A percentile compares a stretch with the other conserved stretches of the same genome.
Conservation (phyloP, 2,113 vertebrate species). For the Zosterops borbonicus region DNA sequence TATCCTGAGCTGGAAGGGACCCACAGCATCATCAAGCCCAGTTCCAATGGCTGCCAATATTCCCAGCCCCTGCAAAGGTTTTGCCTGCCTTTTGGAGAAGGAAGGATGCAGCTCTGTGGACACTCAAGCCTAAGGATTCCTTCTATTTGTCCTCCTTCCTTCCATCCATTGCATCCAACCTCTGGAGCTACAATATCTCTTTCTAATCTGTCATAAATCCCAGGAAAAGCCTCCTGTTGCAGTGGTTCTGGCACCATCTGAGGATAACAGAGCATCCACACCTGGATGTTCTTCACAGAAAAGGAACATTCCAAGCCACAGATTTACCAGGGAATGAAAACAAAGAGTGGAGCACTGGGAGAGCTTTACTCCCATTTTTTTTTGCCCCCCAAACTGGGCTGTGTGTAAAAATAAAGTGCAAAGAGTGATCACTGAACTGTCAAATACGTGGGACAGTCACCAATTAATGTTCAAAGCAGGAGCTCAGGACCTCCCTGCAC, state of each 20-base stretch:
- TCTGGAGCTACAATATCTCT: not conserved
- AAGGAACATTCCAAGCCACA: not conserved
- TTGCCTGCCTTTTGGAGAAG: not conserved
- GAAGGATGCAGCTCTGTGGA: not conserved
- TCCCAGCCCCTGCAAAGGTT: not conserved
- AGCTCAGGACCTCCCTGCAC: not conserved
- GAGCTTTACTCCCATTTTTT: not conserved
- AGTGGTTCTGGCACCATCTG: not conserved
- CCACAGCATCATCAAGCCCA: not conserved
- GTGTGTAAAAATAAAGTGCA: not conserved
- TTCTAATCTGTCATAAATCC: not conserved
- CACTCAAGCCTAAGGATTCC: not conserved
- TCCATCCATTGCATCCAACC: not conserved
- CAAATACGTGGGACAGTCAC: accelerated
- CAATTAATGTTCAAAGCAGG: not conserved
- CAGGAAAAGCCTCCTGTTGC: not conserved
- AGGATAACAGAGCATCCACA: not conserved
- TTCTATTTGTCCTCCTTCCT: not conserved
- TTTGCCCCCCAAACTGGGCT: accelerated
- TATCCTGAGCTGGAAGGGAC: not conserved
- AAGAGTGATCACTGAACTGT: not conserved
- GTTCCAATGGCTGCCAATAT: not conserved
- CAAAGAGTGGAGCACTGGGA: not conserved
- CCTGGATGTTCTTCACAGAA: not conserved
- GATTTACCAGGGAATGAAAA: not conserved